Evolutionary conservation across 2,888 invertebrate species (phyloP).

Genomic region (Andrena haemorrhoa): DNA sequence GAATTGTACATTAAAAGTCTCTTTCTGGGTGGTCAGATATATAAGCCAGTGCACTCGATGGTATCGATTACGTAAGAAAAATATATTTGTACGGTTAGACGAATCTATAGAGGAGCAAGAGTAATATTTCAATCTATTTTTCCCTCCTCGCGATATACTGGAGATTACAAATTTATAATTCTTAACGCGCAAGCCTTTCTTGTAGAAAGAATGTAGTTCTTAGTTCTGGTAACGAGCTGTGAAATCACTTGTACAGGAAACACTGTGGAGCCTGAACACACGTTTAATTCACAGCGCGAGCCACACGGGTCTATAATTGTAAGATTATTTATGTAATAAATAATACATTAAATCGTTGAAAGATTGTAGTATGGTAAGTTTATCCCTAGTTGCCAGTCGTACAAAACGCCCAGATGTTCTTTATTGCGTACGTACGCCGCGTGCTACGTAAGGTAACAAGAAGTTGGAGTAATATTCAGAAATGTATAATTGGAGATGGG

Average conservation of each 20-base stretch:
- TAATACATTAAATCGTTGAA: background rate
- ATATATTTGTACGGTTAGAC: background rate
- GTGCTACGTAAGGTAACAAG: background rate
- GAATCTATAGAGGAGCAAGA: background rate
- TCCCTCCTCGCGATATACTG: too few relatives aligned
- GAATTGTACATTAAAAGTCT: too few relatives aligned
- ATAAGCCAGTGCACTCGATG: too few relatives aligned
- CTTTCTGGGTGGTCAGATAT: too few relatives aligned
- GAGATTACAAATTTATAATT: background rate
- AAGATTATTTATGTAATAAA: constrained; percentile 21
- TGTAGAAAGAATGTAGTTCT: background rate
- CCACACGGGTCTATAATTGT: background rate
- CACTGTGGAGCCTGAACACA: background rate
- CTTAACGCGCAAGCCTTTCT: background rate
- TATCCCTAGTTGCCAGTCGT: background rate
- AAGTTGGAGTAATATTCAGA: background rate
- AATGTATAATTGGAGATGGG: background rate
- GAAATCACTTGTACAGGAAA: constrained; percentile 11
- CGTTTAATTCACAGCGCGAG: background rate
- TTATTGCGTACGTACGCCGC: background rate
- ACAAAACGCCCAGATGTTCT: background rate
- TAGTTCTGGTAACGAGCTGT: constrained; percentile 8
- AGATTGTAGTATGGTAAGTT: background rate
- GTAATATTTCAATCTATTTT: background rate
- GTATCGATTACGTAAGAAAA: too few relatives aligned